Base-by-base conservation (phyloP, 1,140 invertebrate genomes). In the Zaprionus nigranus region DNA sequence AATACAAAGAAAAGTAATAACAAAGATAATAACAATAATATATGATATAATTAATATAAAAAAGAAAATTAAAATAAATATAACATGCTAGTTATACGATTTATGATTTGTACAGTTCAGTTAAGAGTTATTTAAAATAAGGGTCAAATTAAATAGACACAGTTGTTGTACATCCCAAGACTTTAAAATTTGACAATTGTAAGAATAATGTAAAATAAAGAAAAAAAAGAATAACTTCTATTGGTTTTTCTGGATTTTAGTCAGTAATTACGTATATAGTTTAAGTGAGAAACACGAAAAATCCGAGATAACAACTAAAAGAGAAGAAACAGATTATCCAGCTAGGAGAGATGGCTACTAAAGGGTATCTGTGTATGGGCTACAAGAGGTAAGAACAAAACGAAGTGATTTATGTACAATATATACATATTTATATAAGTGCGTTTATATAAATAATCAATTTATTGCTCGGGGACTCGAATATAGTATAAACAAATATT, bases 361-460 rank as follows among this genome's bases (percentile, higher is more conserved):
- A 24, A 59, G 13, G 57, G 20, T 59, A 34, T 34, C 9, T 34
- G 30, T 34, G 9, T 34, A 7, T 28, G 6, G 5, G 15, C 0
- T 17, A 12, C 17, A 6, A 12, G 13, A 40, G 13, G 57, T 5
- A 26, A 53, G n/a, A 68, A 43, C 11, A 46, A 62, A 17, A 20
- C 59, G 4, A 3, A 1, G 17, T 5, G 15, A 20, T 40, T 22
- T 61, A 38, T 76, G 51, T 75, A 76, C 73, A 76, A 65, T 75
- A 73, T 70, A 75, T 70, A 79, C 40, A 66, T 59, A 75, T 61
- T 46, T 66, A 57, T 30, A 57, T 46, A 81, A 38, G 59, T 36
- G 46, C 49, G 73, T 36, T 61, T 62, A 71, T 58, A 57, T 64
- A 51, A 59, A 57, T 70, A 71, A 54, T 67, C 9, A 30, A 59